phyloP scores from a whole-genome alignment of 2,888 invertebrate species.

The Calameuta filiformis region DNA sequence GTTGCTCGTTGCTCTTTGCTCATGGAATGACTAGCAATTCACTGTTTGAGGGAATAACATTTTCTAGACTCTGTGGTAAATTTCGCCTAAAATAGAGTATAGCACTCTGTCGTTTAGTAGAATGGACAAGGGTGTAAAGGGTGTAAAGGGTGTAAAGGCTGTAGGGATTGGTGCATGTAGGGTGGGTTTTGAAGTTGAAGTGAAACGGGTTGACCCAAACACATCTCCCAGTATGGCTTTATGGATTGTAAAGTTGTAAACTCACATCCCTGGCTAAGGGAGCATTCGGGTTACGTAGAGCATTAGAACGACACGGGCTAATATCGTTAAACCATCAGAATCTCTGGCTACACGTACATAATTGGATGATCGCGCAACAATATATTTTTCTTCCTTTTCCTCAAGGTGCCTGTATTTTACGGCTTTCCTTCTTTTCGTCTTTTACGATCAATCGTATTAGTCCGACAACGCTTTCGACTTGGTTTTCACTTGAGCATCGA shows the following conservation, averaged over 20 bases:
- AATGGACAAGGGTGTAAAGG: not conserved
- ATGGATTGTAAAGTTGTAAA: conserved; percentile 56
- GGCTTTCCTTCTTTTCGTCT: not conserved
- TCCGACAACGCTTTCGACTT: not conserved
- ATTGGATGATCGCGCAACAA: conserved; percentile 19
- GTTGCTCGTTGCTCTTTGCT: conserved; percentile 18
- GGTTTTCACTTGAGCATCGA: not conserved
- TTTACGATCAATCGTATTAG: not conserved
- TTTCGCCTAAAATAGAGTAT: not conserved
- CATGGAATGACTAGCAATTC: not conserved
- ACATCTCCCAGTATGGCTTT: conserved; percentile 38
- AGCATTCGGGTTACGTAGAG: conserved; percentile 28
- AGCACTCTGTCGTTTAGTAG: not conserved
- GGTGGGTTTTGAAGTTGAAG: not conserved
- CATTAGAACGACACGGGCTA: conserved; percentile 41
- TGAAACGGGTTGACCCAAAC: conserved; percentile 40
- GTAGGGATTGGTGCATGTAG: not conserved
- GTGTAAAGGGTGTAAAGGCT: not conserved
- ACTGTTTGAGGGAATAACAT: not conserved
- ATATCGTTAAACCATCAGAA: conserved; percentile 35
- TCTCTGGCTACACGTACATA: conserved; percentile 22
- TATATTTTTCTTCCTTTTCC: not conserved
- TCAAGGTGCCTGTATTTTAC: not conserved
- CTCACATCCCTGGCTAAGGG: conserved; percentile 27
- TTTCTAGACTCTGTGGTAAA: not conserved